Evolutionary conservation across 2,888 invertebrate genomes (phyloP), one percentile per base, ranked within the genome.

Genomic region (Drosophila mimica): DNA sequence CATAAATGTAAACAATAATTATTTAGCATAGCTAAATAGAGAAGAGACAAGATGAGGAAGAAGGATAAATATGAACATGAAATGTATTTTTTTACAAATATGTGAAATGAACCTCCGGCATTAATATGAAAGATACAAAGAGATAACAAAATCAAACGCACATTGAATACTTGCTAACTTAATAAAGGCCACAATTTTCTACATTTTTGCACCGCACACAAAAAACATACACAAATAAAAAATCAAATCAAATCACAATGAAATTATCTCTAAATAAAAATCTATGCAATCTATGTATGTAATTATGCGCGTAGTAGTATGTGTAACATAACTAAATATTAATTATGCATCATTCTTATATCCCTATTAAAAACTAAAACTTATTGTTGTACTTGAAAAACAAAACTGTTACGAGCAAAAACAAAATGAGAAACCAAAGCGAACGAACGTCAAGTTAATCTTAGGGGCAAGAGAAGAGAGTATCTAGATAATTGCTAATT

Each of bases 91-190:
- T 81, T 86, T 79, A 83, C 74, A 83, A 74, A 83, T 79, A 76
- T 86, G 89, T 88, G 87, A 85, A 85, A 86, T 83, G 77, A 86
- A 82, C 85, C 85, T 79, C 84, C 89, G 84, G 84, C 84, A 77
- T 76, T 56, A 54, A 62, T 71, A 40, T 36, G 56, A 79, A 40
- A 20, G 54, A 54, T 31, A 31, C n/a, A 54, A 40, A 31, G 31
- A 25, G 51, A 36, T 48, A 48, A 73, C 17, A 31, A 17, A 51
- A 81, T 59, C 56, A 65, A 82, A 75, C 87, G 87, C 87, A 83
- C 84, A 83, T 73, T 46, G 59, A 60, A 71, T 57, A 58, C 40
- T 43, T 57, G 57, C 20, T 76, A 46, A 70, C 59, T 70, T 54
- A 73, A 77, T 57, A 73, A 79, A n/a, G 66, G 63, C 58, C 74